Percentiles rank a stretch among this genome's conserved stretches.
Conservation (phyloP, 2,113 vertebrate species). For the Oreotrochilus melanogaster region DNA sequence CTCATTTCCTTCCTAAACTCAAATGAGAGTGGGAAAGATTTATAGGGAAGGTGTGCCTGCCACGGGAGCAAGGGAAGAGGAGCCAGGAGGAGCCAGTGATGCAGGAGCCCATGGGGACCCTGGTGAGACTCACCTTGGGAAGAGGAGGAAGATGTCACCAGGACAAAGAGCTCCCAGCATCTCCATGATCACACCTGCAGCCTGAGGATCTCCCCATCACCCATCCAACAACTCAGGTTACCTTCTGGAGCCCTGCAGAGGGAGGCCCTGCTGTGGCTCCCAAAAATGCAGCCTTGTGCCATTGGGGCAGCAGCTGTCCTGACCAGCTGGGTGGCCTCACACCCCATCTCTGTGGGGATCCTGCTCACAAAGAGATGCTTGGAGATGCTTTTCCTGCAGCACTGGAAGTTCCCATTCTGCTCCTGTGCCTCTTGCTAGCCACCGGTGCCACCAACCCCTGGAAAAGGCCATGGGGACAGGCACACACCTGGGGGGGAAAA, state of each 20-base stretch:
- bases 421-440: accelerated
- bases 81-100: not conserved
- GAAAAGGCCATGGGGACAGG: not conserved
- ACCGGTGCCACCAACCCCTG: not conserved
- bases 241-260: not conserved
- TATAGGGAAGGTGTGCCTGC: not conserved
- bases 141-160: not conserved
- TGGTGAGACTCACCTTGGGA: accelerated
- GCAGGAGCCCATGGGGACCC: accelerated
- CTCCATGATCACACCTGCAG: accelerated
- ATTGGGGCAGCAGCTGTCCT: accelerated
- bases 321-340: accelerated
- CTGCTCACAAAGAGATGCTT: too few relatives aligned
- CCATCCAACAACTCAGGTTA: accelerated
- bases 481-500: not conserved
- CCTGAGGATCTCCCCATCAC: accelerated
- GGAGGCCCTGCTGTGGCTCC: accelerated
- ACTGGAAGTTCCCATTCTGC: not conserved
- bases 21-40: not conserved
- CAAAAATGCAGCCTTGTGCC: accelerated
- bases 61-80: not conserved
- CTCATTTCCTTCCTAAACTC: slow-evolving; percentile 49
- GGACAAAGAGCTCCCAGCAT: not conserved
- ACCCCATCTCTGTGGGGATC: accelerated
- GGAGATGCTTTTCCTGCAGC: accelerated